phyloP scores from a whole-genome alignment of 2,888 invertebrate genomes.

The Fragum sueziense region DNA sequence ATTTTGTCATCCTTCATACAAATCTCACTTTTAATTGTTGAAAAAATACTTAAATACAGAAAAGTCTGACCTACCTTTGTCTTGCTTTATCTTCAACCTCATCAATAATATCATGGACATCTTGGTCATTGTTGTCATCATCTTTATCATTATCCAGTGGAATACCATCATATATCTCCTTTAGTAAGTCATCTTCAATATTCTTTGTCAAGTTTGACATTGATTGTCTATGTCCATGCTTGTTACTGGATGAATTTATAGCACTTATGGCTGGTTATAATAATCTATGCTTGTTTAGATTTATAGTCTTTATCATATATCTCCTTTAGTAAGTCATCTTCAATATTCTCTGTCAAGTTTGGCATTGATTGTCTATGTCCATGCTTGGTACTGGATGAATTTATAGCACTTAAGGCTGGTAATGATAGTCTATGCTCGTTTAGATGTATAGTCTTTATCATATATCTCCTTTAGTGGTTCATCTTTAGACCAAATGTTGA shows the following conservation, averaged over 20 bases:
- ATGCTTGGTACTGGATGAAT: no score
- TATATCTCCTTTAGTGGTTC: no score
- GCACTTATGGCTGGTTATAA: slow-evolving; percentile 38
- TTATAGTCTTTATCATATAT: no score
- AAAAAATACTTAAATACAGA: no score
- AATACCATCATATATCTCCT: slow-evolving; percentile 41
- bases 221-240: slow-evolving; percentile 23
- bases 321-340: slow-evolving; percentile 29
- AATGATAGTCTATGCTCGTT: slow-evolving; percentile 57
- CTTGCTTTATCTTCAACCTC: slow-evolving; percentile 17
- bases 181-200: slow-evolving; percentile 35
- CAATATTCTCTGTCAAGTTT: slow-evolving; percentile 41
- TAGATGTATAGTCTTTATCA: no score
- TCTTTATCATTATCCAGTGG: slow-evolving; percentile 24
- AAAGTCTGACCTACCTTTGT: slow-evolving; percentile 23
- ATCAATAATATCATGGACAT: slow-evolving; percentile 25
- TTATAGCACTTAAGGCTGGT: slow-evolving; percentile 14
- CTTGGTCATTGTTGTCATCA: slow-evolving; percentile 18
- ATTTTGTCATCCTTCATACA: no score
- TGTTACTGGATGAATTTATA: neutral
- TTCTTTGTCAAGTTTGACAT: slow-evolving; percentile 48
- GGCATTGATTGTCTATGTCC: slow-evolving; percentile 56
- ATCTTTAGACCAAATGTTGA: neutral
- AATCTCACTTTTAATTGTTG: no score
- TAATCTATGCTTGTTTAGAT: slow-evolving; percentile 55